Evolutionary conservation across 2,888 invertebrate genomes (phyloP).

Genomic region (Crocallis elinguaria): DNA sequence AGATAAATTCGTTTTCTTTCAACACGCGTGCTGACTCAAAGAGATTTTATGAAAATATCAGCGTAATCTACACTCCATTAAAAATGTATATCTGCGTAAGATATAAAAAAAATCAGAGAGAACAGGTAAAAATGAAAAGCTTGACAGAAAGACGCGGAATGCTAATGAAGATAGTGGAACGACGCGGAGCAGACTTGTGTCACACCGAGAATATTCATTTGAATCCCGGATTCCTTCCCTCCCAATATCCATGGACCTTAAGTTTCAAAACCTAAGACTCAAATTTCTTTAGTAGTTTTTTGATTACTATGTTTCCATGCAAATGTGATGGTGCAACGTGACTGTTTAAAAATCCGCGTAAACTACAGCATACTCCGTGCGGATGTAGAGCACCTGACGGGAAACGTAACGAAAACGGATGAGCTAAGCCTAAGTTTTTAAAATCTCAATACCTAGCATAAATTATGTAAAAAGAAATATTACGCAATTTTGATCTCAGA

Average conservation of each 20-base stretch:
- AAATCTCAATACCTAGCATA: too few relatives aligned
- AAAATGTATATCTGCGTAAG: conserved; percentile 3
- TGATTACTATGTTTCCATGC: not conserved
- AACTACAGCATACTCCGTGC: too few relatives aligned
- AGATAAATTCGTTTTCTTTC: too few relatives aligned
- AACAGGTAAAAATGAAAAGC: conserved; percentile 16
- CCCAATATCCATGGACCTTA: not conserved
- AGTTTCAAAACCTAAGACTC: not conserved
- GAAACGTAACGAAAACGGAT: too few relatives aligned
- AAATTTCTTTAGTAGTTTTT: not conserved
- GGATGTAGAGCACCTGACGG: too few relatives aligned
- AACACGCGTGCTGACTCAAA: too few relatives aligned
- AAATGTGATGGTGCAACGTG: conserved; percentile 1
- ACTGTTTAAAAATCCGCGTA: conserved; percentile 2
- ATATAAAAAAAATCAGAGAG: conserved; percentile 10
- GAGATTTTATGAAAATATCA: not conserved
- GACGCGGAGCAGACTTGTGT: conserved; percentile 26
- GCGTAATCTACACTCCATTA: conserved; percentile 3
- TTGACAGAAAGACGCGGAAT: conserved; percentile 40
- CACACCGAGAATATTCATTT: conserved; percentile 42
- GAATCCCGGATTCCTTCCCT: conserved; percentile 19
- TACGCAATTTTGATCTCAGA: too few relatives aligned
- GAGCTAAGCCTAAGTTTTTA: too few relatives aligned
- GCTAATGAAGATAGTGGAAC: conserved; percentile 48
- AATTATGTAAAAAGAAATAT: too few relatives aligned